Evolutionary conservation across 2,797 vertebrate species (phyloP).

Genomic region (Crenichthys baileyi): DNA sequence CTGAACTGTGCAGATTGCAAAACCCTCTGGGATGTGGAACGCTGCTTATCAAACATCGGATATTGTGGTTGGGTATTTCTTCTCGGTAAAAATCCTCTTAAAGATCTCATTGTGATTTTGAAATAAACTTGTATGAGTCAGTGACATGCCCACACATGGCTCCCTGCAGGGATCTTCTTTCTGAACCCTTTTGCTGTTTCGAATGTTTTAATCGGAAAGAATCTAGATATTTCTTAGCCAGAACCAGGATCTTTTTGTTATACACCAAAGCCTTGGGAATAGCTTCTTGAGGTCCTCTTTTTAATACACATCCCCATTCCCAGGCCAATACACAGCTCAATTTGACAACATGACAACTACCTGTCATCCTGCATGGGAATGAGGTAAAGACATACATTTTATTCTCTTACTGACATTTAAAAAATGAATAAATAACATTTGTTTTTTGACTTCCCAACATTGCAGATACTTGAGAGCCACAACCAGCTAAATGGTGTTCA

Average conservation of each 20-base stretch:
- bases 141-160: neutral
- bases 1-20: neutral
- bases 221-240: neutral
- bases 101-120: conserved; percentile 1
- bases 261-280: conserved; percentile 10
- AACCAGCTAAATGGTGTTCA: conserved; percentile 54
- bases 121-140: neutral
- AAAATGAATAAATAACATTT: conserved; percentile 8
- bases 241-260: conserved; percentile 13
- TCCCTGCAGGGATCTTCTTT: neutral
- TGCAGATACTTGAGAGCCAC: conserved; percentile 47
- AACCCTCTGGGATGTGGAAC: neutral
- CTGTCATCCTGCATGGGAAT: conserved; percentile 23
- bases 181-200: neutral
- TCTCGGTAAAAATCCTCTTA: conserved; percentile 4
- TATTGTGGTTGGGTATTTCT: conserved; percentile 10
- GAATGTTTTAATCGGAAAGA: neutral
- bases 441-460: conserved; percentile 38
- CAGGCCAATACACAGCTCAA: conserved; percentile 20
- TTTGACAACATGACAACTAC: conserved; percentile 43
- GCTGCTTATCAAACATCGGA: neutral
- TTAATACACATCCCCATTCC: neutral
- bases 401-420: conserved; percentile 6
- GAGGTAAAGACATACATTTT: conserved; percentile 18
- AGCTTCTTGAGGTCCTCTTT: conserved; percentile 31